Base-by-base conservation (phyloP, 2,113 vertebrate species). In the Alethe diademata region DNA sequence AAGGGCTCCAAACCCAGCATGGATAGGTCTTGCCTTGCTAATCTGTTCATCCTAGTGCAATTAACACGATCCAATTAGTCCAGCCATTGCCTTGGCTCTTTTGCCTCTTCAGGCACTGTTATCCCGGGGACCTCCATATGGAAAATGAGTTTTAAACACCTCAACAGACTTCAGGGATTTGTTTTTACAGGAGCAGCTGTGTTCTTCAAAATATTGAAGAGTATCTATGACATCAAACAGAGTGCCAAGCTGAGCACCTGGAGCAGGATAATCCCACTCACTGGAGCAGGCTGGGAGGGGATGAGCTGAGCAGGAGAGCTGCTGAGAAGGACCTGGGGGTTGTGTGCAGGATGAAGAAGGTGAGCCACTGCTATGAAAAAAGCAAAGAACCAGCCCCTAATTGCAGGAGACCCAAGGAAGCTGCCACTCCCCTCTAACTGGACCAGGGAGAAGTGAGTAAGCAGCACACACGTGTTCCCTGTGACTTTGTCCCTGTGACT, bases 141-240 rank as follows among this genome's bases (percentile, higher is more conserved):
- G 74, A 62, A 82, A 79, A 91, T 17, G 82, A 79, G 82, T 83
- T 92, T 67, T 75, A 64, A 43, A 64, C 64, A 78, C 57, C 87
- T 88, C 58, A 78, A 43, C 82, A 69, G 51, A 25, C 78, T 66
- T 72, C 70, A 51, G 78, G 48, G 79, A 38, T 74, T 80, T 86
- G 51, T 61, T 86, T 84, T 35, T 60, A 79, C 4, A 5, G 60
- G 12, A 92, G 60, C 69, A 84, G 71, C 75, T 64, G 64, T 35
- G 60, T 64, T 92, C 80, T 62, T 73, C 66, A 76, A 67, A 92
- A 91, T 57, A 69, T 7, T 58, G 66, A 85, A 72, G 79, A 83
- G 50, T 13, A 42, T 58, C 74, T 62, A 10, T 36, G 75, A 65
- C 48, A 75, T 53, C 26, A 71, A 90, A 70, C 47, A 35, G 50